Evolutionary conservation across 2,888 invertebrate species (phyloP).

Genomic region (Hipparchia sbordonii): DNA sequence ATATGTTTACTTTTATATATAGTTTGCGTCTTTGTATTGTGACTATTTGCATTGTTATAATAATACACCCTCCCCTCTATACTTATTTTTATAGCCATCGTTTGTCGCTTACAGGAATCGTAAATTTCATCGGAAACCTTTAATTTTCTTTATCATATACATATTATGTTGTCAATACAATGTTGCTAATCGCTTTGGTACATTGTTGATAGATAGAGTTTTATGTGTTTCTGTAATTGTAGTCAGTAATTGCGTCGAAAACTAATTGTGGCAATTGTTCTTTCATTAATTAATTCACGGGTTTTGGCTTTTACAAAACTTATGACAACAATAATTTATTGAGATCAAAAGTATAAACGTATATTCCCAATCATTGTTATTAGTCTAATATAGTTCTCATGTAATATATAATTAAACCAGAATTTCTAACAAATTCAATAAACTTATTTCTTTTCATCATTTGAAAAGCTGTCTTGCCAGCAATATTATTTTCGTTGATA

Average conservation of each 20-base stretch:
- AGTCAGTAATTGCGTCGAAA: neutral
- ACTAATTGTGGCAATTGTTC: neutral
- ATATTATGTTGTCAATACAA: slow-evolving; percentile 66
- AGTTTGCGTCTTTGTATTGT: slow-evolving; percentile 24
- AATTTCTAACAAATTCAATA: too few species aligned
- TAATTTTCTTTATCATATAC: slow-evolving; percentile 75
- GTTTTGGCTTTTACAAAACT: neutral
- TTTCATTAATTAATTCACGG: neutral
- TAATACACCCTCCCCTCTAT: slow-evolving; percentile 54
- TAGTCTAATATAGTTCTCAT: too few species aligned
- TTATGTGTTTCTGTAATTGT: slow-evolving; percentile 31
- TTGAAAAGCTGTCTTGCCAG: too few species aligned
- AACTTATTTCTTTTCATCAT: too few species aligned
- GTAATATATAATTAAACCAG: too few species aligned
- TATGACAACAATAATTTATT: neutral
- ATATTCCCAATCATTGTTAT: too few species aligned
- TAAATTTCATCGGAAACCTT: slow-evolving; percentile 77
- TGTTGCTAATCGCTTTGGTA: slow-evolving; percentile 66
- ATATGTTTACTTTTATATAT: slow-evolving; percentile 4
- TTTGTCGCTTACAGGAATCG: slow-evolving; percentile 76
- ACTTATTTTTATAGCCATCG: slow-evolving; percentile 69
- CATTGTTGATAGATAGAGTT: slow-evolving; percentile 52
- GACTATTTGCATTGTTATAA: slow-evolving; percentile 39
- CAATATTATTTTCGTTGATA: too few species aligned
- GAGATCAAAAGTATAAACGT: too few species aligned